A percentile compares a stretch with the other conserved stretches of the same genome.
These are phyloP conservation scores for Tipula unca DNA, from an alignment of 2,888 invertebrate species.

Conservation along the genomic window DNA sequence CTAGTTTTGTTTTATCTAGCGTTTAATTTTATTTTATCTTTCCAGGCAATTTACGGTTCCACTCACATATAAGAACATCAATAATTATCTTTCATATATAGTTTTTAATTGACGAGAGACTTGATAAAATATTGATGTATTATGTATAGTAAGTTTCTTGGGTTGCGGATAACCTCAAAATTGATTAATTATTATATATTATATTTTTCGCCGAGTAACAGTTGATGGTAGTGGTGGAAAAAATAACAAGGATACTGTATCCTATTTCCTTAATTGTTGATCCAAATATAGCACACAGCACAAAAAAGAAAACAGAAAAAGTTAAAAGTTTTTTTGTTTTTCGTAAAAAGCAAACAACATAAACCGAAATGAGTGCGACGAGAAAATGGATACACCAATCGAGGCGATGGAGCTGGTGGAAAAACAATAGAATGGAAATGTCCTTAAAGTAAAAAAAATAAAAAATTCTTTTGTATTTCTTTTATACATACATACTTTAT, in stretches of 20 bases:
- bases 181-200: neutral
- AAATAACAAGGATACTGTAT: neutral
- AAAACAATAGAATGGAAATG: neutral
- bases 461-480: neutral
- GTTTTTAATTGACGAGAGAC: neutral
- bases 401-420: neutral
- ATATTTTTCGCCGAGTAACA: neutral
- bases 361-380: neutral
- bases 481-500: neutral
- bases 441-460: neutral
- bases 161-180: neutral
- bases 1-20: neutral
- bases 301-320: neutral
- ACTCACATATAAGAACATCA: too few relatives aligned
- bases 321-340: neutral
- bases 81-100: neutral
- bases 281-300: neutral
- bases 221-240: neutral
- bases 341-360: neutral
- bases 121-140: neutral
- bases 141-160: neutral
- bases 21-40: neutral
- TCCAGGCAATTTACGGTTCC: neutral
- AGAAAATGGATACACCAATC: neutral
- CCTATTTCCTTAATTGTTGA: neutral